Conservation (phyloP, 2,888 invertebrate species). For the Lasioglossum leucozonium region DNA sequence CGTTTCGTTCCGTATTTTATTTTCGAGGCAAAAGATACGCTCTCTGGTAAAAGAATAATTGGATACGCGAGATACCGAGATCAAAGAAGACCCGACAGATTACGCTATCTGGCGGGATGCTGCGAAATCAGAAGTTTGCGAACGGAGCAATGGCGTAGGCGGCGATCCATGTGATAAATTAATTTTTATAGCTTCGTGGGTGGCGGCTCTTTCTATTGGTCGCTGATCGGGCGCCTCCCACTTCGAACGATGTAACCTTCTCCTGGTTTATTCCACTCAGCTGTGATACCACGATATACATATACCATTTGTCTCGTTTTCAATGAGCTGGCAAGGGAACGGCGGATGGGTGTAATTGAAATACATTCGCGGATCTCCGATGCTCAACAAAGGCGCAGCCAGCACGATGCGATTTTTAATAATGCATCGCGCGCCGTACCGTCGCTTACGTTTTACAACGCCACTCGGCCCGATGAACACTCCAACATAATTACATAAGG, state of each 20-base stretch:
- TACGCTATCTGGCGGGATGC: constrained; percentile 75
- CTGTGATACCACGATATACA: constrained; percentile 50
- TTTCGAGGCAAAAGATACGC: neutral
- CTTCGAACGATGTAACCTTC: constrained; percentile 68
- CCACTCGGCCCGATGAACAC: constrained; percentile 5
- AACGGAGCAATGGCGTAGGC: constrained; percentile 80
- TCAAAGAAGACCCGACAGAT: constrained; percentile 69
- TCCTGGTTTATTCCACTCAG: constrained; percentile 64
- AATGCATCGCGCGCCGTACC: constrained; percentile 19
- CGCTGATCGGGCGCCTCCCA: constrained; percentile 78
- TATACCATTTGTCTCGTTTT: constrained; percentile 59
- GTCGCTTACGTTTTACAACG: constrained; percentile 31
- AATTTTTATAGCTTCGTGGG: constrained; percentile 81
- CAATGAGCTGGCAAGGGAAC: constrained; percentile 37
- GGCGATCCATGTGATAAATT: constrained; percentile 80
- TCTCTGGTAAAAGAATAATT: neutral
- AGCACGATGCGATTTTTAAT: constrained; percentile 24
- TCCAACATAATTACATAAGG: constrained; percentile 33
- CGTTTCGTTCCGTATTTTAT: neutral
- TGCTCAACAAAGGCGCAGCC: constrained; percentile 30
- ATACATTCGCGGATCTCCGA: constrained; percentile 44
- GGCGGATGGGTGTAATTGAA: constrained; percentile 45
- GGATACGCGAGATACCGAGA: neutral
- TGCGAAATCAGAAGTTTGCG: constrained; percentile 55
- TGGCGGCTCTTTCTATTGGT: constrained; percentile 80